Evolutionary conservation across 1,140 invertebrate genomes (phyloP).

Genomic region (Meteorus sp.): DNA sequence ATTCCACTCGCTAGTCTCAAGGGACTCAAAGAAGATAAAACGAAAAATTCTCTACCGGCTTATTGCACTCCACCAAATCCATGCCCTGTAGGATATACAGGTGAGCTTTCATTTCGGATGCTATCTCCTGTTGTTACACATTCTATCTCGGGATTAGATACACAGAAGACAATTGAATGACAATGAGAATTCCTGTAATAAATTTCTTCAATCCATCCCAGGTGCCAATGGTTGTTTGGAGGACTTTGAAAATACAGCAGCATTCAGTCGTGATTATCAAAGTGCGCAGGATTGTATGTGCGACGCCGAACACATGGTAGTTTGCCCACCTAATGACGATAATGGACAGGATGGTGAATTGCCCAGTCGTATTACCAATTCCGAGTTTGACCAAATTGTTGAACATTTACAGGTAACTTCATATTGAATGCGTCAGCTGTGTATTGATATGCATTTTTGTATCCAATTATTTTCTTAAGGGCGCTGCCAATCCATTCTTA

Average conservation of each 20-base stretch:
- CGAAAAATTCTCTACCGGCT: slow-evolving; percentile 89
- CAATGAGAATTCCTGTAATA: too few species aligned
- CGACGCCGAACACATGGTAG: slow-evolving; percentile 98
- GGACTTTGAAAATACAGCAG: slow-evolving; percentile 93
- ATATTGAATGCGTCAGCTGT: not conserved
- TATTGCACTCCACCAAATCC: slow-evolving; percentile 99
- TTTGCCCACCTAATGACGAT: slow-evolving; percentile 67
- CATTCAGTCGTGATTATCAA: slow-evolving; percentile 94
- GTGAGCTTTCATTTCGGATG: too few species aligned
- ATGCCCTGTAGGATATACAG: slow-evolving; percentile 86
- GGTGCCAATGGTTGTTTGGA: slow-evolving; percentile 86
- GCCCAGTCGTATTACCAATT: slow-evolving; percentile 49
- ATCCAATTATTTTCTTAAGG: slow-evolving; percentile 60
- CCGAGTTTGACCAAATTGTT: slow-evolving; percentile 62
- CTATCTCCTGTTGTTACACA: too few species aligned
- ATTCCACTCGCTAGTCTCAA: slow-evolving; percentile 56
- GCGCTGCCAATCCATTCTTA: slow-evolving; percentile 76
- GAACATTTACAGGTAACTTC: slow-evolving; percentile 59
- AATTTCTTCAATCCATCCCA: slow-evolving; percentile 32
- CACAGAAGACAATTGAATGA: too few species aligned
- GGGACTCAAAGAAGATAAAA: slow-evolving; percentile 79
- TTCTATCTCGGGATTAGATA: too few species aligned
- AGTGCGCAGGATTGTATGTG: slow-evolving; percentile 94
- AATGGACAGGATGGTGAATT: slow-evolving; percentile 50
- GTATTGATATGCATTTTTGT: not conserved